Evolutionary conservation across 2,113 vertebrate species (phyloP).

Genomic region (Elephantulus edwardii): DNA sequence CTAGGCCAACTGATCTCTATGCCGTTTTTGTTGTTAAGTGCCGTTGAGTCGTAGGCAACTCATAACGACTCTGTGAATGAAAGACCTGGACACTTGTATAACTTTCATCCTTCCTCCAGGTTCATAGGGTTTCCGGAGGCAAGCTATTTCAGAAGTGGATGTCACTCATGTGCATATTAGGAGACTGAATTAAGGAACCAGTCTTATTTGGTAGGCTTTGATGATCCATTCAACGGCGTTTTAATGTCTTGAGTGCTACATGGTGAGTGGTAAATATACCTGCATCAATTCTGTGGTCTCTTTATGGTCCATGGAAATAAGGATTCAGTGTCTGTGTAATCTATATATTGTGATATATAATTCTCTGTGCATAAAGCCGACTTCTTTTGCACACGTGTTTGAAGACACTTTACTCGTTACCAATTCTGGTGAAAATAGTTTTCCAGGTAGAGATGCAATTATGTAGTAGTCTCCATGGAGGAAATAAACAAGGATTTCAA

Average conservation of each 20-base stretch:
- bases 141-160: too few species aligned
- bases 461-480: slow-evolving; percentile 57
- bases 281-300: background rate
- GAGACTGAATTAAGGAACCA: too few species aligned
- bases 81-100: too few species aligned
- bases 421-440: slow-evolving; percentile 74
- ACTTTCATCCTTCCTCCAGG: too few species aligned
- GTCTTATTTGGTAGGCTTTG: slow-evolving; percentile 40
- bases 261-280: background rate
- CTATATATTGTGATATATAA: background rate
- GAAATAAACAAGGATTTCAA: slow-evolving; percentile 72
- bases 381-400: slow-evolving; percentile 36
- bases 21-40: too few species aligned
- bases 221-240: slow-evolving; percentile 32
- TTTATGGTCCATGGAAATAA: background rate
- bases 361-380: background rate
- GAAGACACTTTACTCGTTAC: slow-evolving; percentile 58
- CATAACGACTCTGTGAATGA: too few species aligned
- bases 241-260: background rate
- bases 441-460: slow-evolving; percentile 77
- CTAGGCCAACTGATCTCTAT: too few species aligned
- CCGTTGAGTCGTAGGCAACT: too few species aligned
- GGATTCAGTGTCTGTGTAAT: background rate
- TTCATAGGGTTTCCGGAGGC: too few species aligned
- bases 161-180: too few species aligned